Evolutionary conservation across 2,113 vertebrate genomes (phyloP), one percentile per base, ranked within the genome.

Genomic region (Herpetotheres cachinnans): DNA sequence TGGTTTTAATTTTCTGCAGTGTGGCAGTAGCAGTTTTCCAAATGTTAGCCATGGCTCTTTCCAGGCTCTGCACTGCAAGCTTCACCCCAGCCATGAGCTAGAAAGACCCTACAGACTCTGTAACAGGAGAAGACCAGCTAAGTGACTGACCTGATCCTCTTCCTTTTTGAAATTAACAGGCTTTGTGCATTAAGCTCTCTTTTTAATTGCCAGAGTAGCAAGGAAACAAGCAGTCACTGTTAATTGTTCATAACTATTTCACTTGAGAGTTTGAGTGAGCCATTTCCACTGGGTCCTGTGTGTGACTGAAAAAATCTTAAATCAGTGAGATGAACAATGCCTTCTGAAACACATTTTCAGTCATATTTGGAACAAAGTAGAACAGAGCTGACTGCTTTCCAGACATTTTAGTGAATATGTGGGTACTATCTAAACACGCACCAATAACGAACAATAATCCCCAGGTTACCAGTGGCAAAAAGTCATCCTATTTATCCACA

Each of bases 21-120:
- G 12, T 36, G 42, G 38, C 30, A 74, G 54, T 5, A 15, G 36
- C 22, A 40, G 25, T 24, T 76, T 73, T 25, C 27, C 19, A 50
- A 44, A 0, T 0, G 2, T 8, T 58, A 25, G 24, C 10, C 5
- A 0, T 47, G 29, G 52, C 15, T 59, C 29, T 55, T 72, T 40
- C 44, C 16, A 81, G 47, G 47, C 32, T 82, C 52, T 69, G 44
- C 11, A 15, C 16, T 46, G 36, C 40, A 65, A 77, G 49, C 8
- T 14, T 83, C 63, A 82, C 6, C 8, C 7, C 62, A 72, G 47
- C 21, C 3, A 2, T 4, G 62, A 80, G 32, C 44, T 69, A 47
- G 30, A 73, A 91, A 67, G 55, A 66, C 32, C 25, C 17, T 22
- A 49, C 2, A 7, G 65, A n/a, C n/a, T 54, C n/a, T 0, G 0